Evolutionary conservation across 2,888 invertebrate genomes (phyloP).

Genomic region (Pandemis heparana): DNA sequence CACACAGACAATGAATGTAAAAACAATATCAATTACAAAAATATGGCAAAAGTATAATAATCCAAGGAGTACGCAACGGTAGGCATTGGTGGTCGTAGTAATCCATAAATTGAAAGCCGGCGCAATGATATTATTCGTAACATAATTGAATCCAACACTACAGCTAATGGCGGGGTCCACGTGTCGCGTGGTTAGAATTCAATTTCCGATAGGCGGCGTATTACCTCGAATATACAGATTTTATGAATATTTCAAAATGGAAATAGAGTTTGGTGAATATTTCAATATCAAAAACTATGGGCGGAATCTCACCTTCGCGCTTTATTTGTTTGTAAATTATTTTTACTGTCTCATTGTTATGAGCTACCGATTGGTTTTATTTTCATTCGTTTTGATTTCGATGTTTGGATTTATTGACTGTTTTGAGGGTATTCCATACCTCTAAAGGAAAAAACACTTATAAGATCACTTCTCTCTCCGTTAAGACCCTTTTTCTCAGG

Average conservation of each 20-base stretch:
- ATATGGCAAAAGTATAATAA: too few species aligned
- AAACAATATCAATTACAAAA: too few species aligned
- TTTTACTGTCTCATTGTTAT: too few species aligned
- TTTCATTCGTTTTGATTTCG: too few species aligned
- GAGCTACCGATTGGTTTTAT: too few species aligned
- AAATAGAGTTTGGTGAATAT: constrained; percentile 13
- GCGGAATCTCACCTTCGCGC: constrained; percentile 47
- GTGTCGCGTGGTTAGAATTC: constrained; percentile 59
- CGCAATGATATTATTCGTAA: constrained; percentile 35
- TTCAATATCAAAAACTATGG: not conserved
- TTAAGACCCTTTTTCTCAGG: too few species aligned
- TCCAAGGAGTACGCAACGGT: not conserved
- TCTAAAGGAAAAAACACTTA: too few species aligned
- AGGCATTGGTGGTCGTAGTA: not conserved
- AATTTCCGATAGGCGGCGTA: constrained; percentile 59
- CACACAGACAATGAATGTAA: too few species aligned
- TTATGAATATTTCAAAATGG: constrained; percentile 4
- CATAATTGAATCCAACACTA: constrained; percentile 15
- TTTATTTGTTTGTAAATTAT: not conserved
- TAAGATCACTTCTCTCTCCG: too few species aligned
- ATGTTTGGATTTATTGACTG: too few species aligned
- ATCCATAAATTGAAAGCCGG: constrained; percentile 35
- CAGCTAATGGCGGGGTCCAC: constrained; percentile 46
- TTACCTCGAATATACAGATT: not conserved
- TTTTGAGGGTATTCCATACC: too few species aligned